Evolutionary conservation across 1,140 invertebrate species (phyloP).

Genomic region (Gerris buenoi): DNA sequence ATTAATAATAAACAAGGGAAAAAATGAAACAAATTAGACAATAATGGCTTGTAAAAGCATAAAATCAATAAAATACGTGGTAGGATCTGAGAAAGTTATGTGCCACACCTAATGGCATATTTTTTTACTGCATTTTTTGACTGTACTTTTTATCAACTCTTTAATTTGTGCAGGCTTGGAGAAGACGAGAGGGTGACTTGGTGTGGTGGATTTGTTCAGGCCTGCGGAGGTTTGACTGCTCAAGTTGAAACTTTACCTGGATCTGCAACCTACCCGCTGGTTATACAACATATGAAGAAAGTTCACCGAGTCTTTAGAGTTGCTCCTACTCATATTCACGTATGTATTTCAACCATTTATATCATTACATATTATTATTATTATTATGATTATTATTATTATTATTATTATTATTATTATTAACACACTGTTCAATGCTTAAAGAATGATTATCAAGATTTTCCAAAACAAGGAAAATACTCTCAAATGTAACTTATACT

Average conservation of each 20-base stretch:
- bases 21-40: not conserved
- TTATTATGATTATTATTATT: no score
- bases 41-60: not conserved
- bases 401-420: no score
- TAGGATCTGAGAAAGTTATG: not conserved
- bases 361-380: no score
- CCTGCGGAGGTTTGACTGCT: constrained; percentile 5
- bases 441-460: no score
- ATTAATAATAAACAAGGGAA: not conserved
- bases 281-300: constrained; percentile 9
- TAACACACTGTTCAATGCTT: no score
- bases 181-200: constrained; percentile 9
- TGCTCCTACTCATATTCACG: constrained; percentile 5
- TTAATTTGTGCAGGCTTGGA: constrained; percentile 9
- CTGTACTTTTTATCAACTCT: no score
- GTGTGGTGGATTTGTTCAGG: constrained; percentile 5
- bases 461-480: no score
- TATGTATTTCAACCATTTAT: no score
- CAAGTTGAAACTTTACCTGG: constrained; percentile 1
- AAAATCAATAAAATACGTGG: not conserved
- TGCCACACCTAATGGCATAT: no score
- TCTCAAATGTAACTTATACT: no score
- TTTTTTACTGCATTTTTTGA: no score
- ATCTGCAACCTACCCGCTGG: constrained; percentile 6
- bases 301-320: constrained; percentile 11